phyloP scores from a whole-genome alignment of 2,797 vertebrate genomes.

The Hozukius guyotensis region DNA sequence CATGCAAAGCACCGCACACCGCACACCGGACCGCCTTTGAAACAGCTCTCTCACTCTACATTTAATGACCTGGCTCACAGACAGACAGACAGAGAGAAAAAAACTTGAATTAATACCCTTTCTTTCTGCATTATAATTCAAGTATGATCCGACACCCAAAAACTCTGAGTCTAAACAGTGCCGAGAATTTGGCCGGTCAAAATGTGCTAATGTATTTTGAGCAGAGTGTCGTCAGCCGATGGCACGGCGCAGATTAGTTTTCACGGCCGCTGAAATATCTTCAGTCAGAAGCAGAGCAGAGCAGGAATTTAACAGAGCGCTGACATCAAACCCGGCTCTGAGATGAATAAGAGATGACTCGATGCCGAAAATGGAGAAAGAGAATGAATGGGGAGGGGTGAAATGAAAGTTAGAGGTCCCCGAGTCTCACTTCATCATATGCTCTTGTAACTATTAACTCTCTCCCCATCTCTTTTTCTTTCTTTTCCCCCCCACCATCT shows the following conservation, averaged over 20 bases:
- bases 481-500: neutral
- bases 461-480: constrained; percentile 5
- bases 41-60: constrained; percentile 36
- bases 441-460: constrained; percentile 52
- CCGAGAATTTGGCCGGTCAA: constrained; percentile 19
- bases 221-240: neutral
- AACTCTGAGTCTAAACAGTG: neutral
- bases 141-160: constrained; percentile 2
- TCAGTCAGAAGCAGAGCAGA: constrained; percentile 23
- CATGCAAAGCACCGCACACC: constrained; percentile 53
- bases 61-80: constrained; percentile 53
- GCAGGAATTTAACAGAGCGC: constrained; percentile 25
- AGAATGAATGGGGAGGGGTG: constrained; percentile 38
- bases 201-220: constrained; percentile 16
- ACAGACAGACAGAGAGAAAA: constrained; percentile 23
- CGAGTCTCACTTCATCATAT: constrained; percentile 30
- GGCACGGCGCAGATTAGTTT: constrained; percentile 16
- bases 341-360: constrained; percentile 57
- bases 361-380: constrained; percentile 42
- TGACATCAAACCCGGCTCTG: constrained; percentile 20
- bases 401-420: constrained; percentile 41
- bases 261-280: constrained; percentile 1
- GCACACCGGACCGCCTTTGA: constrained; percentile 30
- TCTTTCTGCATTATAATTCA: constrained; percentile 33
- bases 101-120: constrained; percentile 47